Conservation (phyloP, 1,140 invertebrate genomes). For the Drosophila parabipectinata region DNA sequence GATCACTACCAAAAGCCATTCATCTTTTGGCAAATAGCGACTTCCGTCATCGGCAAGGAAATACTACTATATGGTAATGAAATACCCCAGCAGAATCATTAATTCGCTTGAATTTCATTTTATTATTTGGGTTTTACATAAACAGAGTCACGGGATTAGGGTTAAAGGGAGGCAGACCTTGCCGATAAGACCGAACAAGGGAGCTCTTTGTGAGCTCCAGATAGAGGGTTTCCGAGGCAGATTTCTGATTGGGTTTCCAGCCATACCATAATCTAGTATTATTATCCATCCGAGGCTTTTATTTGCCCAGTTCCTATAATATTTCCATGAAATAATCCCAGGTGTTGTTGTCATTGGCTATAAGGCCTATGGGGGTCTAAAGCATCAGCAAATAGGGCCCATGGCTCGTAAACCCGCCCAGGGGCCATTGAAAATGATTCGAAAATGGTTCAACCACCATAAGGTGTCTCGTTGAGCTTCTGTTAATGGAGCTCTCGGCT, state of each 20-base stretch:
- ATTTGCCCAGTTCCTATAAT: constrained; percentile 18
- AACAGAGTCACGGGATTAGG: constrained; percentile 9
- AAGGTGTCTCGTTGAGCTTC: constrained; percentile 40
- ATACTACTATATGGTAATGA: constrained; percentile 1
- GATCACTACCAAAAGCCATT: constrained; percentile 21
- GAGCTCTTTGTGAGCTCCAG: constrained; percentile 18
- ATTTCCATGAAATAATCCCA: constrained; percentile 33
- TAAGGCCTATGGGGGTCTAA: neutral
- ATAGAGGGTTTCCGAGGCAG: neutral
- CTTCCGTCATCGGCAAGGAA: constrained; percentile 18
- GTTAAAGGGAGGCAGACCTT: constrained; percentile 19
- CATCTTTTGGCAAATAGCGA: constrained; percentile 1
- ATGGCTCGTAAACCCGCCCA: constrained; percentile 18
- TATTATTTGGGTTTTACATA: constrained; percentile 16
- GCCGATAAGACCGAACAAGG: constrained; percentile 26
- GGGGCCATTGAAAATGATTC: constrained; percentile 36
- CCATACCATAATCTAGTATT: too few relatives aligned
- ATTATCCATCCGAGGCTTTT: neutral
- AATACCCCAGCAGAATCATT: neutral
- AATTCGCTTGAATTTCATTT: neutral
- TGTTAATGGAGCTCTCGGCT: constrained; percentile 48
- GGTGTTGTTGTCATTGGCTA: constrained; percentile 2
- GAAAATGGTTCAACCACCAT: constrained; percentile 19
- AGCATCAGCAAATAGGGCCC: constrained; percentile 23
- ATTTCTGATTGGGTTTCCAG: too few relatives aligned